phyloP scores from a whole-genome alignment of 2,113 vertebrate genomes.

The Henicopernis longicauda region DNA sequence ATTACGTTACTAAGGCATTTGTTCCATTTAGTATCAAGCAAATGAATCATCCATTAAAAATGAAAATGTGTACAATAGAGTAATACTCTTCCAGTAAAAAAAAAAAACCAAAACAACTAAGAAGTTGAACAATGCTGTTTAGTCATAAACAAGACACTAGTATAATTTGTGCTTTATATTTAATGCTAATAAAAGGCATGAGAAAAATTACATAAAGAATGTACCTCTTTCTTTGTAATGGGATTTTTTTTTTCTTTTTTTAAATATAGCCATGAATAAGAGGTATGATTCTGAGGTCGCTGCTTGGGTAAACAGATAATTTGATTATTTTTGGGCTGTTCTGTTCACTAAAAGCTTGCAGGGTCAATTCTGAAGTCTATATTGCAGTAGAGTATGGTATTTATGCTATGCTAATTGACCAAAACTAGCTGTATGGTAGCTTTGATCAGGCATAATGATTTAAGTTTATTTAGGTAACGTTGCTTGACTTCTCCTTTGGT shows the following conservation, averaged over 20 bases:
- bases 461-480: conserved; percentile 1
- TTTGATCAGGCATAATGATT: conserved; percentile 31
- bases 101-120: not conserved
- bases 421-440: not conserved
- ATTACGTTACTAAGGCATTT: conserved; percentile 43
- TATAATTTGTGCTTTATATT: not conserved
- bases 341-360: not conserved
- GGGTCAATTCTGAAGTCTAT: not conserved
- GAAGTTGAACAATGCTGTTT: not conserved
- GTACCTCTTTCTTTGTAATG: not conserved
- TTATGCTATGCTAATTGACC: not conserved
- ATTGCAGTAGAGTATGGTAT: not conserved
- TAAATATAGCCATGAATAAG: not conserved
- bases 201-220: not conserved
- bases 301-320: not conserved
- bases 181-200: not conserved
- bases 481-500: conserved; percentile 26
- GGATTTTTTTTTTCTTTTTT: not conserved
- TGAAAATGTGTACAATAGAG: not conserved
- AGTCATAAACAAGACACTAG: not conserved
- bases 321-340: not conserved
- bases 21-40: conserved; percentile 49
- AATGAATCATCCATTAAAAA: conserved; percentile 50
- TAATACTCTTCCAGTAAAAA: not conserved
- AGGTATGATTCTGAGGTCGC: not conserved